Percentiles rank a stretch among this genome's conserved stretches.
Conservation (phyloP, 2,888 invertebrate genomes). For the Epirrita christyi region DNA sequence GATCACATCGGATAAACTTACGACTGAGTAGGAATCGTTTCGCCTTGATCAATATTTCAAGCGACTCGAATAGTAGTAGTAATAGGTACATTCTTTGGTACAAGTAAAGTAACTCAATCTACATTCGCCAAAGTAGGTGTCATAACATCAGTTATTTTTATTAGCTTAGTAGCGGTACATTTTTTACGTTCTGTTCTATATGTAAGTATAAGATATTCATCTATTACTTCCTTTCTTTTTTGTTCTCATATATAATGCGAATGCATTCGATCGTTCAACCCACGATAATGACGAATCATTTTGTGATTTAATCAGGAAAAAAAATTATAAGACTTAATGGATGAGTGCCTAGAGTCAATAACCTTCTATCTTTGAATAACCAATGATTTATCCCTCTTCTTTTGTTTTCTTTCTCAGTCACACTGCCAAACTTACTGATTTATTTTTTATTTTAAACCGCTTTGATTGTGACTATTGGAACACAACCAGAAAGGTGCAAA, state of each 20-base stretch:
- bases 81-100: not conserved
- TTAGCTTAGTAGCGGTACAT: conserved; percentile 48
- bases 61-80: no score
- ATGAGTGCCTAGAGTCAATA: conserved; percentile 4
- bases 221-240: conserved; percentile 55
- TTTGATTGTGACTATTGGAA: no score
- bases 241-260: conserved; percentile 59
- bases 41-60: no score
- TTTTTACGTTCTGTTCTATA: conserved; percentile 57
- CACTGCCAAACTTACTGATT: no score
- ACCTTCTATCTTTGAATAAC: not conserved
- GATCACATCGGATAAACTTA: no score
- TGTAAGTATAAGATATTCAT: conserved; percentile 59
- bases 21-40: no score
- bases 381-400: no score
- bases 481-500: no score
- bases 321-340: not conserved
- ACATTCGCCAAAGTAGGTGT: conserved; percentile 47
- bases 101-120: conserved; percentile 34
- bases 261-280: conserved; percentile 57
- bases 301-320: conserved; percentile 17
- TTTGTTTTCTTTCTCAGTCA: no score
- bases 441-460: no score
- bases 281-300: conserved; percentile 46
- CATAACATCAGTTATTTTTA: conserved; percentile 49